Evolutionary conservation across 2,113 vertebrate species (phyloP).

Genomic region (Petrocephalus zakoni): DNA sequence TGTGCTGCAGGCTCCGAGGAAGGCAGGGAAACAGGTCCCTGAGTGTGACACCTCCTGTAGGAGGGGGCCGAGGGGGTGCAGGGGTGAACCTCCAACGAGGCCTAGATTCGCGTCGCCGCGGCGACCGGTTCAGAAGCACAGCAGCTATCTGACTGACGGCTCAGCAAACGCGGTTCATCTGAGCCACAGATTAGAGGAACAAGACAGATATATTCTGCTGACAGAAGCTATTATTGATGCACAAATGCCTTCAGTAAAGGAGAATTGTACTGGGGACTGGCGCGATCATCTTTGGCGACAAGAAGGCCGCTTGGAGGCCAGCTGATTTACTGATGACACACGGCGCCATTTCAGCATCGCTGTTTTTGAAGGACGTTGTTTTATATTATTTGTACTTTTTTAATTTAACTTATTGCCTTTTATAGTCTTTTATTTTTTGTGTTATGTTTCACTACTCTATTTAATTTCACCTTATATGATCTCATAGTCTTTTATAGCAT

Average conservation of each 20-base stretch:
- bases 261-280: background rate
- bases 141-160: background rate
- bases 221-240: background rate
- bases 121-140: constrained; percentile 30
- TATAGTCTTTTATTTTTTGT: background rate
- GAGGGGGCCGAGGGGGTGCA: too few species aligned
- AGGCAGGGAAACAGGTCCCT: too few species aligned
- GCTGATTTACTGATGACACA: background rate
- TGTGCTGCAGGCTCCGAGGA: too few species aligned
- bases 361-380: background rate
- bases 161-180: constrained; percentile 51
- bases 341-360: background rate
- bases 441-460: background rate
- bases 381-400: background rate
- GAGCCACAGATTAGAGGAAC: background rate
- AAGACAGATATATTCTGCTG: background rate
- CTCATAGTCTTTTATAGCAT: background rate
- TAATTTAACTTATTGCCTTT: background rate
- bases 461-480: background rate
- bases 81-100: background rate
- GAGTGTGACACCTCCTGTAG: too few species aligned
- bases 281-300: background rate
- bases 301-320: background rate
- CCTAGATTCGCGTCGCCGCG: constrained; percentile 42
- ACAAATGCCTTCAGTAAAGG: background rate